Conservation (phyloP, 2,888 invertebrate genomes). For the Drosophila rubida region DNA sequence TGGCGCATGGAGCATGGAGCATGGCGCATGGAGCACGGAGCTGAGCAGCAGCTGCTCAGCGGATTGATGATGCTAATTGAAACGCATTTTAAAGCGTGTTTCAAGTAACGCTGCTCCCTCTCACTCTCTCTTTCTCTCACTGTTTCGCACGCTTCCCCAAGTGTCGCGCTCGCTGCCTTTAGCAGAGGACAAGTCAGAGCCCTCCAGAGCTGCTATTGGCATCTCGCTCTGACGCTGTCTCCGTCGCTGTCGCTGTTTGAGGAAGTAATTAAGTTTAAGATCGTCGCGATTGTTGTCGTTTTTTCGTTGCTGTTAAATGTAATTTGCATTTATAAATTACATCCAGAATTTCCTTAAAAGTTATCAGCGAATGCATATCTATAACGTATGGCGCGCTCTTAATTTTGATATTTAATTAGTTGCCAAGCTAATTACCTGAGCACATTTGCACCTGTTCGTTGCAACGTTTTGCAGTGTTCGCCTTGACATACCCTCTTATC, state of each 20-base stretch:
- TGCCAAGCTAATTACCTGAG: slow-evolving; percentile 19
- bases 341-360: slow-evolving; percentile 39
- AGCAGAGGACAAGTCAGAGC: slow-evolving; percentile 27
- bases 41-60: slow-evolving; percentile 18
- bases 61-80: slow-evolving; percentile 68
- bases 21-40: neutral
- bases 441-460: slow-evolving; percentile 21
- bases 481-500: slow-evolving; percentile 10
- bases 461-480: neutral
- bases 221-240: slow-evolving; percentile 1
- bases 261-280: slow-evolving; percentile 55
- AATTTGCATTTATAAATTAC: slow-evolving; percentile 52
- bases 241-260: slow-evolving; percentile 16
- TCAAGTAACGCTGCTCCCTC: slow-evolving; percentile 10
- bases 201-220: slow-evolving; percentile 31
- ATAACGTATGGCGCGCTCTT: slow-evolving; percentile 26
- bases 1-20: slow-evolving; percentile 3
- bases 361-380: slow-evolving; percentile 46
- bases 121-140: neutral
- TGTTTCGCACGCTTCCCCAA: neutral
- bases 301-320: slow-evolving; percentile 18
- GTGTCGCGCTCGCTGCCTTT: slow-evolving; percentile 3
- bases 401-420: slow-evolving; percentile 41
- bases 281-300: slow-evolving; percentile 29
- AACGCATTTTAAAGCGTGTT: slow-evolving; percentile 61